Evolutionary conservation across 2,888 invertebrate species (phyloP), one percentile per base, ranked within the genome.

Genomic region (Epistrophe eligans): DNA sequence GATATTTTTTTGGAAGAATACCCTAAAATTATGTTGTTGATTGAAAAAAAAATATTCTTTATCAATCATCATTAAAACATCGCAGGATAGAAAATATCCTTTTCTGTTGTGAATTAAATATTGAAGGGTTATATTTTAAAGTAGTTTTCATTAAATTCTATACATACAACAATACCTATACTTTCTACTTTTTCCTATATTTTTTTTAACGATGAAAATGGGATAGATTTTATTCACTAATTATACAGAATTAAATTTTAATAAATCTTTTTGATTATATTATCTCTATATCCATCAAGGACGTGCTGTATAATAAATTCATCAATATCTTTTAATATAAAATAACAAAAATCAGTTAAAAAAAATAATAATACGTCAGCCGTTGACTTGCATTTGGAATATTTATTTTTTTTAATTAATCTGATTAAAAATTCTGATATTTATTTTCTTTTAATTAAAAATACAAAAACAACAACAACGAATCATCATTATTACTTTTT

Each of bases 401-500:
- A 38, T 38, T 38, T 19, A 4, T 57, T 13, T 35, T 57, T 57
- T 32, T 11, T 57, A 58, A 35, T 38, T 60, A 38, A 60, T 60
- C 58, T 19, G 13, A 19, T 60, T 40, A 19, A 8, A 19, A 24
- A 60, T 19, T 60, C 60, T 19, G 40, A 24, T 24, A 24, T 40
- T 35, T 58, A 58, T 35, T 35, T 40, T 60, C 40, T 19, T 60
- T 60, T 60, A 24, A 40, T 60, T 60, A 60, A 40, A 60, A 60
- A 40, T 40, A 40, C 38, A 60, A 60, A 24, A 60, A 19, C 9
- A 38, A 13, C 38, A 57, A 35, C 32, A n/a, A 17, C n/a, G n/a
- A n/a, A n/a, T n/a, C n/a, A 57, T 5, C n/a, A 1, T n/a, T 35
- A 35, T 17, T 11, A 35, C 4, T 24, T 6, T 32, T 35, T 57